Conservation (phyloP, 2,113 vertebrate genomes). For the Muntiacus muntjak region DNA sequence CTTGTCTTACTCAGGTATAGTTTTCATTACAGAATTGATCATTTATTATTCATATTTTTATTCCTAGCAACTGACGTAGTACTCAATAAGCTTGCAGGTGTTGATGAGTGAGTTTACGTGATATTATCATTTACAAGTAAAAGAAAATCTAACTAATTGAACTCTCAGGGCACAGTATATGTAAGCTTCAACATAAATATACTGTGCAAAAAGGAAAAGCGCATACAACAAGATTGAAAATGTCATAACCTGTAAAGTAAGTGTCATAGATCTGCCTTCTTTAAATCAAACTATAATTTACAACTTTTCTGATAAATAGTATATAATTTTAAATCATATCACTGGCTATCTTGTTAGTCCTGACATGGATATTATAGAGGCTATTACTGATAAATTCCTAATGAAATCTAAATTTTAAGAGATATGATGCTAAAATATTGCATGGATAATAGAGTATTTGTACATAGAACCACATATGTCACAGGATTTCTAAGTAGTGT, state of each 20-base stretch:
- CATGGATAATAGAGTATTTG: background rate
- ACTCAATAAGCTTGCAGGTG: background rate
- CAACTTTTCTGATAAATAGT: background rate
- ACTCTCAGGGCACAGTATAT: background rate
- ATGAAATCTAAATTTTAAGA: conserved; percentile 29
- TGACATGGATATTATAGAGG: background rate
- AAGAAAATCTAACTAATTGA: background rate
- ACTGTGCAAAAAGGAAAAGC: background rate
- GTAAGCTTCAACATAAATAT: background rate
- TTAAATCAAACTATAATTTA: conserved; percentile 12
- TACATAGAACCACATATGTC: background rate
- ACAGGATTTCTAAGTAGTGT: background rate
- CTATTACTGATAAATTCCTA: background rate
- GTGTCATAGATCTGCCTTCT: background rate
- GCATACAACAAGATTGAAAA: background rate
- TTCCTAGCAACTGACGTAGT: background rate
- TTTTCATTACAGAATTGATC: background rate
- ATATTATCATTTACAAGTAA: conserved; percentile 37
- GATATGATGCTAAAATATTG: background rate
- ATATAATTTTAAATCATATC: background rate
- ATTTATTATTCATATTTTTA: background rate
- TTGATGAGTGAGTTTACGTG: background rate
- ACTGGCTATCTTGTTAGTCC: background rate
- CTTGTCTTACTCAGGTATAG: background rate
- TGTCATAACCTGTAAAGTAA: background rate